Base-by-base conservation (phyloP, 23 tunicate genomes). In the Styela plicata region DNA sequence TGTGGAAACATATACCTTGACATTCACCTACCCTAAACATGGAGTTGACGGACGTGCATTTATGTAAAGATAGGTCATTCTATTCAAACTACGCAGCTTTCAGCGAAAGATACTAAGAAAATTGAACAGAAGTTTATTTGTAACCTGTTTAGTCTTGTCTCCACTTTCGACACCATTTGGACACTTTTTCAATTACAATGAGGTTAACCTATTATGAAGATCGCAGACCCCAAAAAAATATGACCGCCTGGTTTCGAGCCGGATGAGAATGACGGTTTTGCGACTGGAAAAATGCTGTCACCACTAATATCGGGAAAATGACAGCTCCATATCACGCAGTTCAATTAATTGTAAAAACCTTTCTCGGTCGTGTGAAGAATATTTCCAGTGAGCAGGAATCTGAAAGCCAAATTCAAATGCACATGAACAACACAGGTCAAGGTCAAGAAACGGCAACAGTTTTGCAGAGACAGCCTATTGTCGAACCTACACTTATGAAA, bases 171-270 rank as follows among this genome's bases (percentile, higher is more conserved):
- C 5, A 63, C 70, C 21, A 62, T 91, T 10, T 84, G 85, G 2
- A 33, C 73, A 69, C 81, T 26, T 88, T 86, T 25, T 74, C 32
- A 27, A 86, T 86, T 83, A 85, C 96, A 26, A 80, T 79, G 28
- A 80, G 90, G 21, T 52, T 90, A 23, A 78, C 78, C 2, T 90
- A 90, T 63, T 90, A 90, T 33, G 90, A 90, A 28, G 74, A 82
- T 52, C 22, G 27, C 0, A 90, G 90, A 0, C 96, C 96, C 0
- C 10, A 1, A 7, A 85, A 86, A 20, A 86, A 90, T 53, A 87
- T 90, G 86, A 69, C 96, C 96, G n/a, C 84, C 87, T 0, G 90
- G 96, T 24, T 90, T 90, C 52, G 77, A 71, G 17, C 24, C 77
- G 3, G 77, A 34, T 5, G 77, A 71, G 3, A 31, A 82, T 19